Conservation (phyloP, 2,888 invertebrate genomes). For the Melipona bicolor region DNA sequence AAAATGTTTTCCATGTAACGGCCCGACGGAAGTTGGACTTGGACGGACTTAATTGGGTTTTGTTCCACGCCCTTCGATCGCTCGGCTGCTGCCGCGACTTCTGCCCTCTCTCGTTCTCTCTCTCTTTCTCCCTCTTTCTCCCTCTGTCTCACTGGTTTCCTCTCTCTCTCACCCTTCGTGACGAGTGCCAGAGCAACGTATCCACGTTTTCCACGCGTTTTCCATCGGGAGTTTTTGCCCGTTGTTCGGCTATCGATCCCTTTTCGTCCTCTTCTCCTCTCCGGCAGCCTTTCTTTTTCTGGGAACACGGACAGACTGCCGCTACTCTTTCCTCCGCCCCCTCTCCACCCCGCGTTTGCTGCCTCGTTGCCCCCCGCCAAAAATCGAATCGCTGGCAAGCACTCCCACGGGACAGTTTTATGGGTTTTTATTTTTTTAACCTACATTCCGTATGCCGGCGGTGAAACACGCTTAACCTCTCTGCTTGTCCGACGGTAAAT, state of each 20-base stretch:
- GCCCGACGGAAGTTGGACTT: constrained; percentile 66
- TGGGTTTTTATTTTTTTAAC: constrained; percentile 50
- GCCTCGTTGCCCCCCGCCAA: constrained; percentile 15
- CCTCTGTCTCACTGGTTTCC: background rate
- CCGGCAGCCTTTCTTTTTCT: constrained; percentile 40
- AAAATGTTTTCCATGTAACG: constrained; percentile 71
- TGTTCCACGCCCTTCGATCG: constrained; percentile 70
- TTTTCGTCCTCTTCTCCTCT: constrained; percentile 53
- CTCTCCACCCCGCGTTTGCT: background rate
- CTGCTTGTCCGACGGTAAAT: background rate
- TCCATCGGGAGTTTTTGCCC: constrained; percentile 69
- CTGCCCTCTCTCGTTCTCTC: constrained; percentile 36
- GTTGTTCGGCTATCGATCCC: constrained; percentile 79
- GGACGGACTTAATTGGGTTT: constrained; percentile 71
- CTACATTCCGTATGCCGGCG: constrained; percentile 24
- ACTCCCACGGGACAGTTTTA: constrained; percentile 40
- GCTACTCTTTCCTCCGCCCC: background rate
- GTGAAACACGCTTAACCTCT: constrained; percentile 14
- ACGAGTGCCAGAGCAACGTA: constrained; percentile 56
- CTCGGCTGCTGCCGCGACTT: constrained; percentile 59
- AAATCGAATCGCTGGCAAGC: constrained; percentile 47
- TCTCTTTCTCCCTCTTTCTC: constrained; percentile 3
- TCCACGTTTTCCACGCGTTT: constrained; percentile 67
- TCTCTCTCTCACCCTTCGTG: constrained; percentile 33
- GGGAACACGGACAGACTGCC: constrained; percentile 51